Evolutionary conservation across 2,113 vertebrate species (phyloP).

Genomic region (Xyrauchen texanus): DNA sequence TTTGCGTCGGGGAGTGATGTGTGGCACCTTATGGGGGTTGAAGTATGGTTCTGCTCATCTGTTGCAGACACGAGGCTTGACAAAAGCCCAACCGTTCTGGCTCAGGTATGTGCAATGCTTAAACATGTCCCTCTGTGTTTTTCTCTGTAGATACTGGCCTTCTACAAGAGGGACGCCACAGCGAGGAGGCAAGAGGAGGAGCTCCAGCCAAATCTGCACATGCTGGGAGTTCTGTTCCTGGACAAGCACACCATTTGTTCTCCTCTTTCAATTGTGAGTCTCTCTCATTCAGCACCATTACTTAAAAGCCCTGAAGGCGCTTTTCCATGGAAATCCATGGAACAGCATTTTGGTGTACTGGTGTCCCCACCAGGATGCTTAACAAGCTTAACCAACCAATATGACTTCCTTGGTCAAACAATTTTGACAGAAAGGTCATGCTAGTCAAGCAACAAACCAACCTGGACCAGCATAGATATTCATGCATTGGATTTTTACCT

Average conservation of each 20-base stretch:
- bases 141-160: slow-evolving; percentile 62
- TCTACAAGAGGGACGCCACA: slow-evolving; percentile 50
- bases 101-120: background rate
- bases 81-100: no score
- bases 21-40: slow-evolving; percentile 15
- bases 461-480: no score
- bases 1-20: slow-evolving; percentile 36
- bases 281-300: background rate
- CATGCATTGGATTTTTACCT: no score
- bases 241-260: slow-evolving; percentile 67
- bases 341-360: no score
- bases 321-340: no score
- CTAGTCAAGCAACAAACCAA: no score
- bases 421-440: no score
- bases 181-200: slow-evolving; percentile 47
- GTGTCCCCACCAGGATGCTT: background rate
- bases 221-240: slow-evolving; percentile 72
- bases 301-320: no score
- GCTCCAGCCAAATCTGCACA: slow-evolving; percentile 68
- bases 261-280: slow-evolving; percentile 77
- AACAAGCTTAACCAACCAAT: background rate
- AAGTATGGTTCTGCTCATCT: slow-evolving; percentile 47
- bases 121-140: slow-evolving; percentile 13
- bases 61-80: background rate
- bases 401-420: no score